Evolutionary conservation across 2,113 vertebrate genomes (phyloP), one percentile per base, ranked within the genome.

Genomic region (Steatornis caripensis): DNA sequence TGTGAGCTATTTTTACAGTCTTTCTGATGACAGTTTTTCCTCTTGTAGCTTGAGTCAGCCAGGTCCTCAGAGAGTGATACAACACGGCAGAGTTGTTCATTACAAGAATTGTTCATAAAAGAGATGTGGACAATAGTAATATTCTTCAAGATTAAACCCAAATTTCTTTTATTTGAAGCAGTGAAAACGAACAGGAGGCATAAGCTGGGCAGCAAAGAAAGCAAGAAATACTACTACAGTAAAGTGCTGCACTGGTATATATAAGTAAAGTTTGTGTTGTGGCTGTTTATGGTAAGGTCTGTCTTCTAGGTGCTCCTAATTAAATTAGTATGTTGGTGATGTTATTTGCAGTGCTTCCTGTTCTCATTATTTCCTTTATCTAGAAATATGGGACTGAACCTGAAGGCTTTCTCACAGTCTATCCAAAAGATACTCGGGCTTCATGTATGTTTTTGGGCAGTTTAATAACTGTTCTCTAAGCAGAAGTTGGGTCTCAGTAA

Each of bases 341-440:
- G 10, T n/a, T 36, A 55, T 45, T 39, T 46, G 14, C 13, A 80
- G 14, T 66, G 22, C 12, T 37, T 81, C 41, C 37, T 72, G 3
- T 54, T 64, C 15, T 70, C 12, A 19, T 65, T 75, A 39, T 62
- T 85, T 84, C 34, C 37, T 62, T 7, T 51, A 57, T 7, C 12
- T 0, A 0, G 53, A 62, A 43, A 3, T n/a, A 55, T 36, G 9
- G 20, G 54, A 60, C n/a, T 11, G 5, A 70, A 70, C 5, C 4
- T 23, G 39, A 64, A 54, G 36, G 16, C 4, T 78, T 79, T 82
- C 64, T 34, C 60, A 43, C 13, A 51, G 36, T 30, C 36, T 61
- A 1, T 45, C 24, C n/a, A 57, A 77, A 91, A 89, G 64, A 22
- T 43, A 32, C 17, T n/a, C 11, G 11, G 15, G n/a, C 6, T 79